Evolutionary conservation across 2,888 invertebrate species (phyloP).

Genomic region (Lasioglossum calceatum): DNA sequence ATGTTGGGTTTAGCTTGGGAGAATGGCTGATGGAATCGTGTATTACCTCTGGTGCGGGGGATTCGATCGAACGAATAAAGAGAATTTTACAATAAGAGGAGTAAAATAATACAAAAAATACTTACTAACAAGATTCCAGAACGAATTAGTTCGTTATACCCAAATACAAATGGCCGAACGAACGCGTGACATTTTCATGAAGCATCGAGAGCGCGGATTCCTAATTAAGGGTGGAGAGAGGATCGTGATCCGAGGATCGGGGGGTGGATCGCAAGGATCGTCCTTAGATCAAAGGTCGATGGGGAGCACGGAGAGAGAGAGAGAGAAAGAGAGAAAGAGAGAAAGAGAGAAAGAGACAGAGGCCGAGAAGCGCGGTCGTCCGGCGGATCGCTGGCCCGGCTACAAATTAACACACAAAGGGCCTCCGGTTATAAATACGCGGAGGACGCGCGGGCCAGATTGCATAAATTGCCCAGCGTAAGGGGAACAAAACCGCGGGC

Average conservation of each 20-base stretch:
- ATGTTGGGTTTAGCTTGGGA: neutral
- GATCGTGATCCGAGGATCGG: slow-evolving; percentile 48
- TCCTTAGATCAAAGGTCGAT: slow-evolving; percentile 63
- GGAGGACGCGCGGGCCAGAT: slow-evolving; percentile 76
- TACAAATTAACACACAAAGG: slow-evolving; percentile 84
- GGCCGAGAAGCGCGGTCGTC: slow-evolving; percentile 8
- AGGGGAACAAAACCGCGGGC: slow-evolving; percentile 79
- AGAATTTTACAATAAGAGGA: no score
- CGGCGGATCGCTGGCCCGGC: slow-evolving; percentile 54
- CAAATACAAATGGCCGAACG: neutral
- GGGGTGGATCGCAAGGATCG: slow-evolving; percentile 9
- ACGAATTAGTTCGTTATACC: neutral
- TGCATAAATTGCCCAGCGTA: slow-evolving; percentile 81
- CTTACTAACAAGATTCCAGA: neutral
- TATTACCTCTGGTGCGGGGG: no score
- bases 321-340: neutral
- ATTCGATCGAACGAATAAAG: no score
- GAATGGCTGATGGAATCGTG: neutral
- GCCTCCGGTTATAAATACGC: slow-evolving; percentile 81
- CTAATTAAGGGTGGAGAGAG: slow-evolving; percentile 47
- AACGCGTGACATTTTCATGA: neutral
- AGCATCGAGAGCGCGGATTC: neutral
- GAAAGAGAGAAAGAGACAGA: neutral
- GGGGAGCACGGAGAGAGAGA: slow-evolving; percentile 21
- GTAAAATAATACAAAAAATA: no score